phyloP scores from a whole-genome alignment of 2,797 vertebrate genomes.

The Novumbra hubbsi region DNA sequence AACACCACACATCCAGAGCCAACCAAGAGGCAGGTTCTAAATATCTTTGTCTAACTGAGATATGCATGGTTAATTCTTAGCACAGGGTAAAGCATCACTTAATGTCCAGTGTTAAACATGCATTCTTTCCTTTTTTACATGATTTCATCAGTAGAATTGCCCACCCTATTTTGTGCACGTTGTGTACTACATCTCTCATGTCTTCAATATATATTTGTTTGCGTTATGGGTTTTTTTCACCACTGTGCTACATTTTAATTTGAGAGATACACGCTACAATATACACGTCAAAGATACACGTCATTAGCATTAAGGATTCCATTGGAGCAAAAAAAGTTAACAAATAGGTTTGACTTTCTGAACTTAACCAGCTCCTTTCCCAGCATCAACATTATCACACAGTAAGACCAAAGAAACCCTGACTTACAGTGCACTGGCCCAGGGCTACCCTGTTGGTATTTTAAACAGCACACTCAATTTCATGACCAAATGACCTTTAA shows the following conservation, averaged over 20 bases:
- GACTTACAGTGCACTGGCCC: background rate
- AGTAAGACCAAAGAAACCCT: background rate
- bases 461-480: slow-evolving; percentile 37
- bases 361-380: background rate
- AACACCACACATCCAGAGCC: background rate
- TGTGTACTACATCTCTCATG: no score
- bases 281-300: background rate
- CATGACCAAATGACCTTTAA: slow-evolving; percentile 55
- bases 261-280: background rate
- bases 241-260: background rate
- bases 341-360: background rate
- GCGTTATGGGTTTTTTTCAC: background rate
- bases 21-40: slow-evolving; percentile 4
- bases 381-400: background rate
- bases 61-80: background rate
- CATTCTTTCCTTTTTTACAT: background rate
- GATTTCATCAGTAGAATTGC: background rate
- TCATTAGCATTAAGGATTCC: background rate
- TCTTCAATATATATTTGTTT: no score
- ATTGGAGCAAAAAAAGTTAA: background rate
- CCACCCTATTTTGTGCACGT: no score
- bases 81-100: background rate
- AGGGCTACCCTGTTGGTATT: slow-evolving; percentile 8
- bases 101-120: background rate
- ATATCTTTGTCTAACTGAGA: background rate